phyloP scores from a whole-genome alignment of 2,797 vertebrate species.

The Brotogeris chrysoptera region DNA sequence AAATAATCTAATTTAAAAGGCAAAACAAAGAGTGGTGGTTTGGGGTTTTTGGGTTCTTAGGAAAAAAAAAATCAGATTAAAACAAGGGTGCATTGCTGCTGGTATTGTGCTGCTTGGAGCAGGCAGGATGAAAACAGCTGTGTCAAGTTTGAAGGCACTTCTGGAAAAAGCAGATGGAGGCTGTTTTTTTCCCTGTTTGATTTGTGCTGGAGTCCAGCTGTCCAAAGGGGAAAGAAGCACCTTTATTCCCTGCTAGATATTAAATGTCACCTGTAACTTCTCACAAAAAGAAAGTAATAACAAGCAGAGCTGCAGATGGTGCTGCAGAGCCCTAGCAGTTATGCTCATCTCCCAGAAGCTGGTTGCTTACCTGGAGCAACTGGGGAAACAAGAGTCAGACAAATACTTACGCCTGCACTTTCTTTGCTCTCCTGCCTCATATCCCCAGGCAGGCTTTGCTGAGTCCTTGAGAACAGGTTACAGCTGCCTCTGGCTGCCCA shows the following conservation, averaged over 20 bases:
- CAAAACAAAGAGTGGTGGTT: conserved; percentile 64
- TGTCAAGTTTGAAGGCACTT: conserved; percentile 52
- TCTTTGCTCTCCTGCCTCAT: background rate
- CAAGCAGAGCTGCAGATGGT: conserved; percentile 28
- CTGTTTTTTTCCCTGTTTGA: conserved; percentile 43
- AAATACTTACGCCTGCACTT: background rate
- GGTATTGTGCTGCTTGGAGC: conserved; percentile 40
- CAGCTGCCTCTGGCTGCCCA: background rate
- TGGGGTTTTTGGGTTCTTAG: background rate
- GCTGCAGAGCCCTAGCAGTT: conserved; percentile 6
- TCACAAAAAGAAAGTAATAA: background rate
- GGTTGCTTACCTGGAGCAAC: conserved; percentile 24
- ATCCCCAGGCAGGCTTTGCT: background rate
- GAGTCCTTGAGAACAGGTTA: background rate
- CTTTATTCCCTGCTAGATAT: conserved; percentile 49
- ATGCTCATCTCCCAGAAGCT: background rate
- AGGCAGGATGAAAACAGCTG: conserved; percentile 52
- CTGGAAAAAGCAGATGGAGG: conserved; percentile 59
- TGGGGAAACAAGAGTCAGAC: background rate
- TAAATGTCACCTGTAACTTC: conserved; percentile 55
- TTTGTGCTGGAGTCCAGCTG: conserved; percentile 57
- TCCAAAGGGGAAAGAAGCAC: conserved; percentile 49
- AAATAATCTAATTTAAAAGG: conserved; percentile 79
- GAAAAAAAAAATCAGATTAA: conserved; percentile 27
- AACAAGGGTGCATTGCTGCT: conserved; percentile 61